A percentile compares a stretch with the other conserved stretches of the same genome.
phyloP scores from a whole-genome alignment of 2,888 invertebrate species.

The Drosophila antonietae region DNA sequence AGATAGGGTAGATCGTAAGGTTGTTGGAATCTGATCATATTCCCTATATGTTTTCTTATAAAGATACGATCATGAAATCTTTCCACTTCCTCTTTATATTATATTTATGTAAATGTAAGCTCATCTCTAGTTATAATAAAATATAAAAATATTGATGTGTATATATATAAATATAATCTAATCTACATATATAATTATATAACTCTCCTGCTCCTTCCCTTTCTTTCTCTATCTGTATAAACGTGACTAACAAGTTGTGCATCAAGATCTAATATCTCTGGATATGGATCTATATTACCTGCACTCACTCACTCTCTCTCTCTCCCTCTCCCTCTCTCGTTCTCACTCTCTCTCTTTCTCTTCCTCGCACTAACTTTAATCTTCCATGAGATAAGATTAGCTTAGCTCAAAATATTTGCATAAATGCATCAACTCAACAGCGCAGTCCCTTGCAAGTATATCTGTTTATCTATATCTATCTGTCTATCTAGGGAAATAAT shows the following conservation, averaged over 20 bases:
- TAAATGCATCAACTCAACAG: background rate
- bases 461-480: background rate
- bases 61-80: too few relatives aligned
- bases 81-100: too few relatives aligned
- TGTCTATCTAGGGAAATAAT: background rate
- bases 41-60: too few relatives aligned
- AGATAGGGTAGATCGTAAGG: too few relatives aligned
- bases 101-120: too few relatives aligned
- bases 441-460: background rate
- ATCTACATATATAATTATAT: background rate
- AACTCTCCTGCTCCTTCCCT: background rate
- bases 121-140: too few relatives aligned
- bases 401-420: conserved; percentile 2
- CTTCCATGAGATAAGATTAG: background rate
- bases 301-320: too few relatives aligned
- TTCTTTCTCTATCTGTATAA: background rate
- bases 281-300: background rate
- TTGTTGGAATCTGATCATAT: too few relatives aligned
- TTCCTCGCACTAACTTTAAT: background rate
- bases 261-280: background rate
- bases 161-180: background rate
- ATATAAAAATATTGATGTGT: background rate
- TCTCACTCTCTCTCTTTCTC: too few relatives aligned
- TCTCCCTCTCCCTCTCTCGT: background rate
- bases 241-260: background rate